Evolutionary conservation across 2,888 invertebrate species (phyloP).

Genomic region (Nowickia ferox): DNA sequence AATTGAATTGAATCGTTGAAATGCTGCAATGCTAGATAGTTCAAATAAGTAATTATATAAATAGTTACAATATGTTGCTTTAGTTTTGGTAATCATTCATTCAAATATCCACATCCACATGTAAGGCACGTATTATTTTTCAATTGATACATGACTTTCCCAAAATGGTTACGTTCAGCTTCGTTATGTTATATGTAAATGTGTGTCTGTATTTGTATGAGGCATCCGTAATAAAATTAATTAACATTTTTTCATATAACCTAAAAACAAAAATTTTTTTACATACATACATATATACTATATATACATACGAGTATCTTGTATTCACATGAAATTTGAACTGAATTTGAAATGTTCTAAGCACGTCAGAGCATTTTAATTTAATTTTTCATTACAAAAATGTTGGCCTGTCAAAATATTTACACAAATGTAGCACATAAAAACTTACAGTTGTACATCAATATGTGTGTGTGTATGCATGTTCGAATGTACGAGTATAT

Average conservation of each 20-base stretch:
- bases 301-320: background rate
- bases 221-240: background rate
- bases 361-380: background rate
- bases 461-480: background rate
- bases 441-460: background rate
- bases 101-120: too few species aligned
- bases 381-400: conserved; percentile 1
- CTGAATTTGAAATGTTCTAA: conserved; percentile 12
- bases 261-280: background rate
- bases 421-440: background rate
- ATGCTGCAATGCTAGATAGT: too few species aligned
- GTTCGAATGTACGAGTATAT: too few species aligned
- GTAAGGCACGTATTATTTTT: too few species aligned
- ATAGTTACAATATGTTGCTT: too few species aligned
- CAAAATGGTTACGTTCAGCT: too few species aligned
- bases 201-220: background rate
- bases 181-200: background rate
- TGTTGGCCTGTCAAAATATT: background rate
- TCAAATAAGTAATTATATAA: too few species aligned
- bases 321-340: conserved; percentile 17
- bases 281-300: too few species aligned
- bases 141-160: background rate
- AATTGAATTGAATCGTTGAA: too few species aligned
- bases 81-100: too few species aligned
- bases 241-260: conserved; percentile 9